Evolutionary conservation across 2,797 vertebrate species (phyloP).

Genomic region (Pangasius djambal): DNA sequence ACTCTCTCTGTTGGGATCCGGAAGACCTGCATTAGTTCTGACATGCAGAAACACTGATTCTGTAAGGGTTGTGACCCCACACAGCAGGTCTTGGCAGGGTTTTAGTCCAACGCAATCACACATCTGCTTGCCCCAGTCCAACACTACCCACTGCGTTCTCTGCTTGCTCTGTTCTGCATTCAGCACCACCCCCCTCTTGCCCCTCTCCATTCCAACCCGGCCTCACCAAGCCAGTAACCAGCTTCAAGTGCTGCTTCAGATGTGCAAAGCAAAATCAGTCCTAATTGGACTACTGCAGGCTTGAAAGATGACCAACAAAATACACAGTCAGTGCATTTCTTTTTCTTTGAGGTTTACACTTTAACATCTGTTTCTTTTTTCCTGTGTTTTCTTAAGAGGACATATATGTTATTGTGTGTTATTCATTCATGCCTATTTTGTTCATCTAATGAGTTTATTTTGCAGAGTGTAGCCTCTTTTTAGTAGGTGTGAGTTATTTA

Average conservation of each 20-base stretch:
- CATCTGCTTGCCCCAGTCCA: slow-evolving; percentile 74
- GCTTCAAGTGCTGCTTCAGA: slow-evolving; percentile 55
- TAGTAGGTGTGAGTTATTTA: neutral
- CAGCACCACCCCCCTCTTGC: neutral
- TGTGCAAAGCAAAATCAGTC: slow-evolving; percentile 65
- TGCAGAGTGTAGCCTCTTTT: neutral
- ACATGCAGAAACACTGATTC: slow-evolving; percentile 88
- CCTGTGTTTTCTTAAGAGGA: neutral
- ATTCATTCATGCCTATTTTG: neutral
- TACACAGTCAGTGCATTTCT: neutral
- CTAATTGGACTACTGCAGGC: slow-evolving; percentile 73
- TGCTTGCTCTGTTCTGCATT: slow-evolving; percentile 43
- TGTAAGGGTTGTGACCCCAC: slow-evolving; percentile 85
- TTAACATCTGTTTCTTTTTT: neutral
- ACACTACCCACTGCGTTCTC: slow-evolving; percentile 58
- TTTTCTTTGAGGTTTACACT: slow-evolving; percentile 7
- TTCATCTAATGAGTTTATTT: neutral
- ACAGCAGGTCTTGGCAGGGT: slow-evolving; percentile 72
- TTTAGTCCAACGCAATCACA: slow-evolving; percentile 72
- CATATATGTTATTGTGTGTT: neutral
- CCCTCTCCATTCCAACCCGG: neutral
- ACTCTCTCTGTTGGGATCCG: slow-evolving; percentile 69
- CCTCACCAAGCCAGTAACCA: slow-evolving; percentile 37
- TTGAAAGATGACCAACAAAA: slow-evolving; percentile 63
- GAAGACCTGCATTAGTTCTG: slow-evolving; percentile 81